Evolutionary conservation across 2,888 invertebrate genomes (phyloP).

Genomic region (Ypsolopha scabrella): DNA sequence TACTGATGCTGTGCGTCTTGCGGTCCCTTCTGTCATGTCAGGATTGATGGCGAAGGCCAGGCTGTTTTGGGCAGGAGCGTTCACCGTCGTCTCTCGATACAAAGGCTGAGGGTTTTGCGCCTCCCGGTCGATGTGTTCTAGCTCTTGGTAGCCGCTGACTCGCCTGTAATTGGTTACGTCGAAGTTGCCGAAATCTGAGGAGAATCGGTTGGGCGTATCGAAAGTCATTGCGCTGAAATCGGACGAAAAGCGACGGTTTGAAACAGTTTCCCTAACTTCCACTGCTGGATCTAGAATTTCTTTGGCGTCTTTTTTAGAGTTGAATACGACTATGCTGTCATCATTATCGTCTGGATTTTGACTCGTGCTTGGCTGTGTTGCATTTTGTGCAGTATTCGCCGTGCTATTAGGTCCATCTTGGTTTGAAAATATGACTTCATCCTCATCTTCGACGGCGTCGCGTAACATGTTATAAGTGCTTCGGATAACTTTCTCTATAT

Average conservation of each 20-base stretch:
- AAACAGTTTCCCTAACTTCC: constrained; percentile 30
- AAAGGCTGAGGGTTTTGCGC: constrained; percentile 57
- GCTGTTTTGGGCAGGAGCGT: constrained; percentile 36
- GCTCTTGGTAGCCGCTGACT: constrained; percentile 44
- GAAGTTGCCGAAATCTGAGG: constrained; percentile 43
- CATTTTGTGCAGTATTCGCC: constrained; percentile 8
- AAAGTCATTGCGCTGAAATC: constrained; percentile 9
- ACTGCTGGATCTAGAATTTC: constrained; percentile 50
- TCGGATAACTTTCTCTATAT: constrained; percentile 57
- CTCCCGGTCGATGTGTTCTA: constrained; percentile 51
- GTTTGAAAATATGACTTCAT: constrained; percentile 70
- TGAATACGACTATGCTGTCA: constrained; percentile 41
- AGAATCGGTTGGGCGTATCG: constrained; percentile 24
- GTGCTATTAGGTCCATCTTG: constrained; percentile 21
- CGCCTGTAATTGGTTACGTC: constrained; percentile 35
- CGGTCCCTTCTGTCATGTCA: constrained; percentile 47
- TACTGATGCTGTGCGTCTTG: constrained; percentile 48
- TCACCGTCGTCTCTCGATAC: constrained; percentile 67
- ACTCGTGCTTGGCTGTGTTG: constrained; percentile 4
- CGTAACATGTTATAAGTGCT: constrained; percentile 56
- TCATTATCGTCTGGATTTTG: constrained; percentile 50
- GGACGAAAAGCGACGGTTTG: constrained; percentile 14
- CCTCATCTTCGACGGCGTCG: constrained; percentile 61
- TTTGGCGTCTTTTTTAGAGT: constrained; percentile 43
- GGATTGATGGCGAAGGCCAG: constrained; percentile 37